Evolutionary conservation across 2,113 vertebrate genomes (phyloP), one percentile per base, ranked within the genome.

Genomic region (Anthoscopus minutus): DNA sequence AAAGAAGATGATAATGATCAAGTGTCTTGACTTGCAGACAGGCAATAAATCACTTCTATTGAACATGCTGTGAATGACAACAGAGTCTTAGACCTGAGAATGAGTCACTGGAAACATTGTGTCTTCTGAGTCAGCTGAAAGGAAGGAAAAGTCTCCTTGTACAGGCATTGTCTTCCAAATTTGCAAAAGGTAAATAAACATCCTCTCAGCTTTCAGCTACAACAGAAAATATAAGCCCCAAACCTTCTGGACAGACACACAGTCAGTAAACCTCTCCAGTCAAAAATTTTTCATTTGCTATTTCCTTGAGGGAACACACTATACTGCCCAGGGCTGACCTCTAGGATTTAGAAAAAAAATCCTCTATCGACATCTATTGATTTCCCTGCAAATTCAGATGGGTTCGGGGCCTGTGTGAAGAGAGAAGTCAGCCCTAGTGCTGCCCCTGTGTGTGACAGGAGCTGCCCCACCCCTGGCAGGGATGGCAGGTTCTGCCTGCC

Each of bases 1-100:
- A 72, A 31, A 92, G 83, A 94, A 74, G 42, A 79, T 87, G 50
- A 89, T 94, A 96, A 93, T 67, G 81, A 95, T 95, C 89, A 96
- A 88, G 84, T 87, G 37, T 79, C 88, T 95, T 92, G 85, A 94
- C 67, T 95, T 76, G 58, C 33, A 94, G 85, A 65, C 80, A 95
- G 92, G 61, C 80, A 96, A 94, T 93, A 92, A 96, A 95, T 95
- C 83, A 96, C 62, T 93, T 93, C 76, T 88, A 88, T 45, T 92
- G 92, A 84, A 87, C 81, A 86, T 64, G 79, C 60, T 53, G 11
- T 66, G 61, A 95, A 92, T 65, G 74, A 94, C 61, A 94, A 93
- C 27, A 71, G 89, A 66, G n/a, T 25, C 67, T 93, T 45, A 91
- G 56, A 50, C 48, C 13, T 28, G 84, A 38, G 65, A 30, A 14